phyloP scores from a whole-genome alignment of 2,113 vertebrate genomes.

The Clinocottus analis region DNA sequence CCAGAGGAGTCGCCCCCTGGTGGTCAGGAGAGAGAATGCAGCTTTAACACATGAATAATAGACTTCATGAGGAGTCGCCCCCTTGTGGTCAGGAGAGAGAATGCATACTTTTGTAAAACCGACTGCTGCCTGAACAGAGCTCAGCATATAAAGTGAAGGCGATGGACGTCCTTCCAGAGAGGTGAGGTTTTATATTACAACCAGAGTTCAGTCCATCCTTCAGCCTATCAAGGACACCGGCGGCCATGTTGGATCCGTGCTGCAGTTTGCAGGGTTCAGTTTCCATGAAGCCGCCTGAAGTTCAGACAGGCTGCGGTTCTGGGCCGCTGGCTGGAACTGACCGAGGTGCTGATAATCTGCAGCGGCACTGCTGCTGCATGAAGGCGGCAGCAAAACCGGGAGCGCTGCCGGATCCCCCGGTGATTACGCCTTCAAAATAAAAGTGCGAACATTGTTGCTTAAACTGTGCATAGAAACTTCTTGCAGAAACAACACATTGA shows the following conservation, averaged over 20 bases:
- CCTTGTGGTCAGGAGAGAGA: too few relatives aligned
- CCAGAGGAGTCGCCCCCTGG: not conserved
- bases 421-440: constrained; percentile 44
- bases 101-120: too few relatives aligned
- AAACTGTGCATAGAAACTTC: not conserved
- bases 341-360: constrained; percentile 72
- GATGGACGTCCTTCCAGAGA: not conserved
- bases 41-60: too few relatives aligned
- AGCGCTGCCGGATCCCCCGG: fast-evolving
- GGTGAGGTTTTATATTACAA: not conserved
- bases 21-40: too few relatives aligned
- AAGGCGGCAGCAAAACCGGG: not conserved
- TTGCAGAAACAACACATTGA: not conserved
- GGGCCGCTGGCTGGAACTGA: constrained; percentile 52
- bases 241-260: constrained; percentile 48
- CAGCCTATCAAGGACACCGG: constrained; percentile 32
- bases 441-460: not conserved
- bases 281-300: constrained; percentile 9
- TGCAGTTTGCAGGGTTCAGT: not conserved
- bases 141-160: not conserved
- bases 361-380: not conserved
- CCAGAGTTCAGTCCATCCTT: not conserved
- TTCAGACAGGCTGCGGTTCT: constrained; percentile 21
- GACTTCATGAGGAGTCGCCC: too few relatives aligned
- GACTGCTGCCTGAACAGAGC: not conserved